These are phyloP conservation scores for Crotophaga sulcirostris DNA, from an alignment of 2,113 vertebrate species.

Conservation along the genomic window DNA sequence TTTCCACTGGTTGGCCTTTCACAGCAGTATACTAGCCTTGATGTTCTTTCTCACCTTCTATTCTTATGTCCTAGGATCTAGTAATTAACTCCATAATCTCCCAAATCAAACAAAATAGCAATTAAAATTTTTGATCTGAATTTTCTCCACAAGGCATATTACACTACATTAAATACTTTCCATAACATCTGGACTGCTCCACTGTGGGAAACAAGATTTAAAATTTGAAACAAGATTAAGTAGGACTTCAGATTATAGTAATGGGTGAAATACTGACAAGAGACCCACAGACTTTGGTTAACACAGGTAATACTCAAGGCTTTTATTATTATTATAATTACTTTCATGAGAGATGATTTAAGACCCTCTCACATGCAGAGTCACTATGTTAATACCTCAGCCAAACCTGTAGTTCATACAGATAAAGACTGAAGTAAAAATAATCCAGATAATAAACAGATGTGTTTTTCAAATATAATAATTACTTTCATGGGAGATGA, in stretches of 20 bases:
- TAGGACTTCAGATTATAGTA: neutral
- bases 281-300: neutral
- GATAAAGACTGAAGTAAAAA: conserved; percentile 22
- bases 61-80: neutral
- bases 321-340: neutral
- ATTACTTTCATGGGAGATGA: conserved; percentile 39
- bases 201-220: neutral
- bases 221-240: conserved; percentile 10
- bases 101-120: neutral
- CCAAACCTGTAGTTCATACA: conserved; percentile 12
- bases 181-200: neutral
- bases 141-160: neutral
- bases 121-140: neutral
- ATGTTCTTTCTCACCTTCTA: neutral
- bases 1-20: neutral
- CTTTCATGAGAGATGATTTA: conserved; percentile 47
- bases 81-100: neutral
- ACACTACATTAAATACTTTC: neutral
- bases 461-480: neutral
- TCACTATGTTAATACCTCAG: neutral
- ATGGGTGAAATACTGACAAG: conserved; percentile 6
- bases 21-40: neutral
- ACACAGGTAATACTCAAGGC: conserved; percentile 23
- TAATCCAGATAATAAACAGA: neutral
- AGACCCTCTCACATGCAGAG: conserved; percentile 47